Evolutionary conservation across 2,113 vertebrate species (phyloP).

Genomic region (Calyptommatus sinebrachiatus): DNA sequence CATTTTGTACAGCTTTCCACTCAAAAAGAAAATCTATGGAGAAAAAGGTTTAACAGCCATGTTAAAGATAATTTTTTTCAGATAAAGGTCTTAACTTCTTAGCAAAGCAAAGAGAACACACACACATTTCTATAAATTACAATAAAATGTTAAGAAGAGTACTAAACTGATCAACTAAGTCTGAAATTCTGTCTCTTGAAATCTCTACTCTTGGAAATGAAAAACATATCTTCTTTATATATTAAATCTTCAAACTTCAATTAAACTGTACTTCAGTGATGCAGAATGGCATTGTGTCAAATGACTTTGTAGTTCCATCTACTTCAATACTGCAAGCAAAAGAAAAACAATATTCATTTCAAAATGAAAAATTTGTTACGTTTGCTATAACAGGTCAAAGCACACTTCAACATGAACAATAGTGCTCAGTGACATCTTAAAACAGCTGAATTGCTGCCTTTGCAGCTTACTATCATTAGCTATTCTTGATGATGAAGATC

Average conservation of each 20-base stretch:
- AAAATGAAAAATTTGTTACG: too few relatives aligned
- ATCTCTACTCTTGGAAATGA: neutral
- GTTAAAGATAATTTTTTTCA: conserved; percentile 22
- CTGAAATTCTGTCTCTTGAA: neutral
- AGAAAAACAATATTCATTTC: too few relatives aligned
- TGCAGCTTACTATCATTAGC: too few relatives aligned
- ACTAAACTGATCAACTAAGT: too few relatives aligned
- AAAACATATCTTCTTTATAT: neutral
- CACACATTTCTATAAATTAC: neutral
- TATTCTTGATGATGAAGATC: too few relatives aligned
- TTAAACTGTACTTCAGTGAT: neutral
- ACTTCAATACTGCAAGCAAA: neutral
- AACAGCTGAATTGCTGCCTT: too few relatives aligned
- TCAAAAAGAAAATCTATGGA: conserved; percentile 8
- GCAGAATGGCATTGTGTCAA: neutral
- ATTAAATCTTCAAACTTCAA: neutral
- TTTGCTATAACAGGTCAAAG: too few relatives aligned
- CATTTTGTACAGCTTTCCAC: neutral
- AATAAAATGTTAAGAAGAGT: neutral
- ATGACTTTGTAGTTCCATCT: neutral
- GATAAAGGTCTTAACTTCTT: neutral
- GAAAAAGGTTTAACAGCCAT: neutral
- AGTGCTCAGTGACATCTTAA: too few relatives aligned
- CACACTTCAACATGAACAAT: too few relatives aligned
- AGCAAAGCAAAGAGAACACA: neutral